phyloP scores from a whole-genome alignment of 2,888 invertebrate species.

The Ophion slaviceki region DNA sequence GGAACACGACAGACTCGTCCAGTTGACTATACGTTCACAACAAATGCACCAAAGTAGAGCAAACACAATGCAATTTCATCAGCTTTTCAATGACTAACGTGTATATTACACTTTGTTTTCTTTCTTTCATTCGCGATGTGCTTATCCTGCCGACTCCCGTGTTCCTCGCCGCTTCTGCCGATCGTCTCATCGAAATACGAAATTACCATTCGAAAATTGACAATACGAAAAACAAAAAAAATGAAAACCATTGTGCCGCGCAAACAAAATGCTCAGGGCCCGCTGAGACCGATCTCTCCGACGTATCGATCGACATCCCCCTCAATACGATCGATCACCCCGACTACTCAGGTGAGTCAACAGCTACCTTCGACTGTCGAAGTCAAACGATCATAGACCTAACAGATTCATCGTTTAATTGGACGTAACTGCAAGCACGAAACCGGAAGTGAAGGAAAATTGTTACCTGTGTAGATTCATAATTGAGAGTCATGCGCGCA shows the following conservation, averaged over 20 bases:
- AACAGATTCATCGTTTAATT: slow-evolving; percentile 10
- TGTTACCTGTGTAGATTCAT: background rate
- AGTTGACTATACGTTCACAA: slow-evolving; percentile 1
- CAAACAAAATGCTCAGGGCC: slow-evolving; percentile 50
- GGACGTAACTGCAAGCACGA: background rate
- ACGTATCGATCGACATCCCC: slow-evolving; percentile 44
- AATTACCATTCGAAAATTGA: slow-evolving; percentile 1
- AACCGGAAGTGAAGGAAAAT: background rate
- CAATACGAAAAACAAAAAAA: slow-evolving; percentile 19
- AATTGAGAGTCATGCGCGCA: background rate
- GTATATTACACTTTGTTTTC: slow-evolving; percentile 37
- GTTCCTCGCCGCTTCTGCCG: slow-evolving; percentile 56
- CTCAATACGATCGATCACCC: slow-evolving; percentile 75
- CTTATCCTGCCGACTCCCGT: slow-evolving; percentile 50
- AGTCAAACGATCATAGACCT: background rate
- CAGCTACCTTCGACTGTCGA: background rate
- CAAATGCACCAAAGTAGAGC: background rate
- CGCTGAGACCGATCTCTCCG: slow-evolving; percentile 47
- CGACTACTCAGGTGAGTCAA: slow-evolving; percentile 79
- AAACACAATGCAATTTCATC: slow-evolving; percentile 2
- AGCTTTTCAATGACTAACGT: slow-evolving; percentile 41
- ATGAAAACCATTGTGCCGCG: slow-evolving; percentile 15
- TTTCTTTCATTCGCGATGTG: slow-evolving; percentile 56
- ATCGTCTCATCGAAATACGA: slow-evolving; percentile 41
- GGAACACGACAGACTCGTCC: slow-evolving; percentile 28